These are phyloP conservation scores for Seriola rivoliana DNA, from an alignment of 2,113 vertebrate species.

Conservation along the genomic window DNA sequence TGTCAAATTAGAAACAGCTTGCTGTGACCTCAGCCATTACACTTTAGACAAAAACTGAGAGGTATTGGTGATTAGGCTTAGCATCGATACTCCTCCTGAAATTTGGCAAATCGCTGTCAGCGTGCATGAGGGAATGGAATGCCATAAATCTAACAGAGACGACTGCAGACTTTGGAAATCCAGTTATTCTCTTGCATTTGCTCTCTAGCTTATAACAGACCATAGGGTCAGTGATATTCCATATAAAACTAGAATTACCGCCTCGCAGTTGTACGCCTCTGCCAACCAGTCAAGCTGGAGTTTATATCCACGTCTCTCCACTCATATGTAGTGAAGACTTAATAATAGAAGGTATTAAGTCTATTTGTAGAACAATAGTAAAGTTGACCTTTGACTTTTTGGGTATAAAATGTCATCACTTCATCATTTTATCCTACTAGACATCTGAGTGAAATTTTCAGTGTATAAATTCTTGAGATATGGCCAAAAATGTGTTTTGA, in stretches of 20 bases:
- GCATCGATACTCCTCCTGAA: conserved; percentile 64
- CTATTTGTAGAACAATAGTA: no score
- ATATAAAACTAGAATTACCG: not conserved
- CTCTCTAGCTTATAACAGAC: conserved; percentile 6
- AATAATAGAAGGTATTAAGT: no score
- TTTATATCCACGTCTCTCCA: no score
- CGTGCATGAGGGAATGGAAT: conserved; percentile 43
- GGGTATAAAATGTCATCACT: not conserved
- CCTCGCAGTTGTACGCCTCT: not conserved
- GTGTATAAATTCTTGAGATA: no score
- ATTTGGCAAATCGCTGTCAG: conserved; percentile 54
- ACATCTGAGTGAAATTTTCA: no score
- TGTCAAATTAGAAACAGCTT: conserved; percentile 81
- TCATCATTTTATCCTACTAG: not conserved
- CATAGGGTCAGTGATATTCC: not conserved
- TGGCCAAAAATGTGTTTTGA: no score
- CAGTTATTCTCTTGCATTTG: conserved; percentile 34
- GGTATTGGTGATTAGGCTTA: conserved; percentile 72
- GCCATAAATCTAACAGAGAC: conserved; percentile 70
- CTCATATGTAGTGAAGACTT: no score
- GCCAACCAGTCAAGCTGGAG: not conserved
- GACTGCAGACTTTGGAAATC: conserved; percentile 65
- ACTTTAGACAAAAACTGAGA: conserved; percentile 55
- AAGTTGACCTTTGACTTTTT: no score
- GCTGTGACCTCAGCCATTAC: conserved; percentile 63